phyloP scores from a whole-genome alignment of 2,888 invertebrate genomes.

The Mythimna albipuncta region DNA sequence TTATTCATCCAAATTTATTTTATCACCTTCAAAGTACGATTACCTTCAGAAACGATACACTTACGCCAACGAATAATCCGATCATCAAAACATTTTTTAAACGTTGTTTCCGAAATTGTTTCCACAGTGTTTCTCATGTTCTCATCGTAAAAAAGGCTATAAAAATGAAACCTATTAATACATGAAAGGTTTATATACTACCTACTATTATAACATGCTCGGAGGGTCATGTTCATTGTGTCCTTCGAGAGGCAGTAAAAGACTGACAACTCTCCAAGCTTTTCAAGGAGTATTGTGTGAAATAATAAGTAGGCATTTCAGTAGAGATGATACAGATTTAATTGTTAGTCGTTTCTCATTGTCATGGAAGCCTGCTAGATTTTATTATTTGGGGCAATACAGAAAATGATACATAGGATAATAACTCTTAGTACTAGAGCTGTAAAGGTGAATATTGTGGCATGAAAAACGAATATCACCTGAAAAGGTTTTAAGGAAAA shows the following conservation, averaged over 20 bases:
- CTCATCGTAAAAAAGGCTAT: too few relatives aligned
- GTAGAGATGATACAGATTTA: constrained; percentile 6
- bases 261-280: neutral
- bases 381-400: neutral
- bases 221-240: neutral
- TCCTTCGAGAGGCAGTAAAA: neutral
- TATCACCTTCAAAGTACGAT: too few relatives aligned
- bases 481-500: neutral
- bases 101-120: too few relatives aligned
- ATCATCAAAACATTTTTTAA: too few relatives aligned
- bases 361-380: neutral
- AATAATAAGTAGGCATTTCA: constrained; percentile 15
- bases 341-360: neutral
- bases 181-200: too few relatives aligned
- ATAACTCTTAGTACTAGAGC: neutral
- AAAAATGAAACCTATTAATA: too few relatives aligned
- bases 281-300: neutral
- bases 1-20: too few relatives aligned
- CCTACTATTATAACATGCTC: neutral
- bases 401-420: neutral
- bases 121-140: too few relatives aligned
- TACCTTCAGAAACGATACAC: too few relatives aligned
- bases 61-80: too few relatives aligned
- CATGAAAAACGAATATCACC: neutral
- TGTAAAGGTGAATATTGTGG: neutral